Evolutionary conservation across 2,888 invertebrate species (phyloP).

Genomic region (Cephus nigrinus): DNA sequence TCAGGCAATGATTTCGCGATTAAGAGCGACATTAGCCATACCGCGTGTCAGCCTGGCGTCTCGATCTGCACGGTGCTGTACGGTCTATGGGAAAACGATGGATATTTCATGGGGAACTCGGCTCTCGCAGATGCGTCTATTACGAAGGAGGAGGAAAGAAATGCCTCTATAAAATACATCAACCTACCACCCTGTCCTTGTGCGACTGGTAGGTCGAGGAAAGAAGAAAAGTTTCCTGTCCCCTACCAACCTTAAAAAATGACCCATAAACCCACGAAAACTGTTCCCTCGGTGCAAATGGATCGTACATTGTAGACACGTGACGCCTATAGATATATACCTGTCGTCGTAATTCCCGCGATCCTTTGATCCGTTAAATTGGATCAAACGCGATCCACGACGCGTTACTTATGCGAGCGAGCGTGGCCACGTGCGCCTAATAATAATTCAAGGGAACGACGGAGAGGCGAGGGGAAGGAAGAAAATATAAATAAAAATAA

Average conservation of each 20-base stretch:
- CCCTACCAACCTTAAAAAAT: neutral
- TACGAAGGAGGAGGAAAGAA: neutral
- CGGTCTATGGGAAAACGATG: constrained; percentile 18
- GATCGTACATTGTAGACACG: neutral
- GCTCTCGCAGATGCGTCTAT: neutral
- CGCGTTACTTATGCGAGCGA: neutral
- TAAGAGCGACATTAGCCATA: constrained; percentile 28
- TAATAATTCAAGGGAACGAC: neutral
- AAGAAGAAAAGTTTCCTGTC: neutral
- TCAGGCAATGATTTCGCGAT: constrained; percentile 34
- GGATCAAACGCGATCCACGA: neutral
- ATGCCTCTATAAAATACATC: neutral
- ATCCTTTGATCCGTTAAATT: neutral
- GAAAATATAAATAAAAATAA: constrained; percentile 4
- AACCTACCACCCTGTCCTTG: neutral
- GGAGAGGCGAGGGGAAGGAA: neutral
- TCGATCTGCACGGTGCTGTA: neutral
- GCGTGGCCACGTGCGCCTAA: neutral
- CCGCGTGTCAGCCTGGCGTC: neutral
- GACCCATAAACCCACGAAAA: neutral
- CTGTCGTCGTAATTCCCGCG: neutral
- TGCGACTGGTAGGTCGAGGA: neutral
- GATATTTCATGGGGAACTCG: constrained; percentile 41
- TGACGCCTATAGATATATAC: neutral
- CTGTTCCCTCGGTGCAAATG: neutral